Evolutionary conservation across 2,113 vertebrate genomes (phyloP), one percentile per base, ranked within the genome.

Genomic region (Cyprinus carpio): DNA sequence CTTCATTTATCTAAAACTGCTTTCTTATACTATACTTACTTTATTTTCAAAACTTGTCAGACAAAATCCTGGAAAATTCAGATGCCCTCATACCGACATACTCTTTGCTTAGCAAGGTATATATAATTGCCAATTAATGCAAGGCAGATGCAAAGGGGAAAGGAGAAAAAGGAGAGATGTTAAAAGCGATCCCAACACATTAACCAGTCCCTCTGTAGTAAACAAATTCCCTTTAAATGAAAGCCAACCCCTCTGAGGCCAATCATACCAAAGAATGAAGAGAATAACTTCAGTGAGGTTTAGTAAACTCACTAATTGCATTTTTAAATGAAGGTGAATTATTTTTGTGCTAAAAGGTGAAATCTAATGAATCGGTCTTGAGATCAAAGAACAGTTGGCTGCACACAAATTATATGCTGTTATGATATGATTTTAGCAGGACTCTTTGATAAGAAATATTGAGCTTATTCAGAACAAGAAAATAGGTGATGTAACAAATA

Each of bases 81-180:
- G 11, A 85, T 80, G 31, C 13, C 51, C 65, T 58, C 62, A 71
- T 40, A 74, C 62, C 78, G 62, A 12, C 77, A 34, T 37, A 51
- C 20, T 54, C 43, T 67, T 69, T 49, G 18, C 12, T 46, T 51
- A 40, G 77, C 69, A 84, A 62, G 51, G 40, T 60, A 84, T 74
- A 81, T 23, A 65, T 90, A 90, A 90, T 87, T 86, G 74, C 75
- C 89, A 88, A 89, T 89, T 91, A 91, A 85, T 46, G 46, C 56
- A 64, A n/a, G 81, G 75, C 62, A 86, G 77, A 64, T 69, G 49
- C 27, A 71, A 83, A 82, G 67, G 60, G 58, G 81, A 83, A 43
- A n/a, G 25, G 40, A 77, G 43, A 67, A 82, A 88, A 85, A 69
- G n/a, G 60, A 71, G 37, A 67, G 58, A 76, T 37, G 62, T 78